Conservation (phyloP, 1,140 invertebrate species). For the Dendrolimus kikuchii region DNA sequence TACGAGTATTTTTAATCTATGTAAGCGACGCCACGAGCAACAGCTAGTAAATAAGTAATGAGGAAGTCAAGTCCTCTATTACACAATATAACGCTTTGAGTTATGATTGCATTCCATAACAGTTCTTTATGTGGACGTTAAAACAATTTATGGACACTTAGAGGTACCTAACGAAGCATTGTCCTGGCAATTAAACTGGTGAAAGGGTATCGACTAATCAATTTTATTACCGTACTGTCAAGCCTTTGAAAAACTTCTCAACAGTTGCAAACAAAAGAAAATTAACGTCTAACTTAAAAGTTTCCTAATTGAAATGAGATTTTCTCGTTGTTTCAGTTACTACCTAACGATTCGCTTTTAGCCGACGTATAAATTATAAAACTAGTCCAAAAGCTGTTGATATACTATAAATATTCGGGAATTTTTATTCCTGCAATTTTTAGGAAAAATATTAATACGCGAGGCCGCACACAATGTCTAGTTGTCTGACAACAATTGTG, state of each 20-base stretch:
- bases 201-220: not conserved
- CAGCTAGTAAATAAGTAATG: too few species aligned
- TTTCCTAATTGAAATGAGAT: slow-evolving; percentile 10
- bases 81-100: too few species aligned
- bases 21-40: too few species aligned
- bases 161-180: too few species aligned
- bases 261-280: slow-evolving; percentile 6
- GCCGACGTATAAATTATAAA: slow-evolving; percentile 7
- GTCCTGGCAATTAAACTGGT: not conserved
- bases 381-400: slow-evolving; percentile 10
- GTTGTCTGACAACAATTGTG: too few species aligned
- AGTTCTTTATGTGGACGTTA: too few species aligned
- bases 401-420: slow-evolving; percentile 12
- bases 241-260: slow-evolving; percentile 6
- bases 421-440: slow-evolving; percentile 12
- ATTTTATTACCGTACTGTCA: not conserved
- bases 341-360: slow-evolving; percentile 8
- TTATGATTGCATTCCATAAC: too few species aligned
- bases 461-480: too few species aligned
- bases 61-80: too few species aligned
- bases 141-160: too few species aligned
- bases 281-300: slow-evolving; percentile 7
- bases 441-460: not conserved
- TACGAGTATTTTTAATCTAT: too few species aligned
- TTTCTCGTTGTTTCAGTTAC: slow-evolving; percentile 5